Percentiles rank a stretch among this genome's conserved stretches.
Conservation (phyloP, 2,113 vertebrate species). For the Arenaria interpres region DNA sequence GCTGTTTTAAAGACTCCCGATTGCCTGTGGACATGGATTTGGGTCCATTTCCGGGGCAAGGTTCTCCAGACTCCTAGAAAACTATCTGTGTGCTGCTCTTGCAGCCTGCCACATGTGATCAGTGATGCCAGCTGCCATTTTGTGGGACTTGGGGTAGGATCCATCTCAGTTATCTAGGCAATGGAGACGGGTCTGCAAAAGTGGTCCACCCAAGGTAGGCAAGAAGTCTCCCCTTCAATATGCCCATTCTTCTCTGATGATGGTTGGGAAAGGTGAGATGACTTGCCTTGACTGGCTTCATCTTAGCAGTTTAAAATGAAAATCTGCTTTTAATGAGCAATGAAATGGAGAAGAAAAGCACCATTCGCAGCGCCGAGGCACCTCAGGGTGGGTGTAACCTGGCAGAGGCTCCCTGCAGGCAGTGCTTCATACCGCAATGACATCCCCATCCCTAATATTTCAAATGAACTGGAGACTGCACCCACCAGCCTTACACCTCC, state of each 20-base stretch:
- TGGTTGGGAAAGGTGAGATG: neutral
- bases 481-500: neutral
- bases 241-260: neutral
- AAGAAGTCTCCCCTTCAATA: neutral
- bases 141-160: rapidly evolving
- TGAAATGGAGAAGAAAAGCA: neutral
- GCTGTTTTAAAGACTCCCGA: neutral
- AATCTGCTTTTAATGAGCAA: neutral
- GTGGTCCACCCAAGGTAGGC: rapidly evolving
- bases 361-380: rapidly evolving
- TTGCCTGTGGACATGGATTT: neutral
- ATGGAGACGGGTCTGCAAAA: neutral
- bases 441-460: neutral
- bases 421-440: neutral
- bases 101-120: neutral
- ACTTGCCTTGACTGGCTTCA: neutral
- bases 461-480: neutral
- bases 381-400: rapidly evolving
- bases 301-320: neutral
- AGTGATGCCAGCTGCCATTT: neutral
- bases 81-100: neutral
- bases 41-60: neutral
- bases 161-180: neutral
- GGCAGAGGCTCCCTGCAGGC: neutral
- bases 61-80: neutral